Conservation (phyloP, 2,113 vertebrate species). For the Alethe castanea region DNA sequence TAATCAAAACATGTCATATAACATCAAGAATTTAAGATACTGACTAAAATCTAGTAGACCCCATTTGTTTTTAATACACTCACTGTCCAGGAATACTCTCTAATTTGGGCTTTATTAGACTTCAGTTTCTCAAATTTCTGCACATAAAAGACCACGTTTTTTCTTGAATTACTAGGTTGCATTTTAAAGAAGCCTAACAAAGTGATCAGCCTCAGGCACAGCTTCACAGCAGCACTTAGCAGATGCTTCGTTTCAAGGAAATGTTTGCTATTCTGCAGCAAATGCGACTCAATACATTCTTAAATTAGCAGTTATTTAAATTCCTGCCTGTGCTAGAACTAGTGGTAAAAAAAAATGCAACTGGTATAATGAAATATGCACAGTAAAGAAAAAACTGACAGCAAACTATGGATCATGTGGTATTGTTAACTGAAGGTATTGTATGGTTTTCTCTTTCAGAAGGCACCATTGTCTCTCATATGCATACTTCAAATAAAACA, state of each 20-base stretch:
- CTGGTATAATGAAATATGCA: not conserved
- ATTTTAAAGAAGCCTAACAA: not conserved
- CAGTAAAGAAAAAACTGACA: not conserved
- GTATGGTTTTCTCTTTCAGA: not conserved
- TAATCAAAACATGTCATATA: not conserved
- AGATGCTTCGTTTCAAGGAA: not conserved
- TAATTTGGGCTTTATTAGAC: not conserved
- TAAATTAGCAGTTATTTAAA: not conserved
- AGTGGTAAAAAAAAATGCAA: not conserved
- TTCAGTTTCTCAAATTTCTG: not conserved
- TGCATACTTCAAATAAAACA: not conserved
- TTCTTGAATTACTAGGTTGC: not conserved
- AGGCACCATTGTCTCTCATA: not conserved
- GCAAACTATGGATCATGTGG: not conserved
- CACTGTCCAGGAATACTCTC: not conserved
- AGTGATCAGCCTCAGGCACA: not conserved
- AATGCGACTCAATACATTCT: not conserved
- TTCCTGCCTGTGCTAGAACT: not conserved
- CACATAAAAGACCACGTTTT: not conserved
- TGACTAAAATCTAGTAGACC: not conserved
- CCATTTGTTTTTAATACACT: not conserved
- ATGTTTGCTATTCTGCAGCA: not conserved
- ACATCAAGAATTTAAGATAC: not conserved
- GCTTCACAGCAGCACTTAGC: not conserved
- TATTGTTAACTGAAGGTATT: not conserved